Evolutionary conservation across 1,140 invertebrate species (phyloP), one percentile per base, ranked within the genome.

Genomic region (Anagrus nilaparvatae): DNA sequence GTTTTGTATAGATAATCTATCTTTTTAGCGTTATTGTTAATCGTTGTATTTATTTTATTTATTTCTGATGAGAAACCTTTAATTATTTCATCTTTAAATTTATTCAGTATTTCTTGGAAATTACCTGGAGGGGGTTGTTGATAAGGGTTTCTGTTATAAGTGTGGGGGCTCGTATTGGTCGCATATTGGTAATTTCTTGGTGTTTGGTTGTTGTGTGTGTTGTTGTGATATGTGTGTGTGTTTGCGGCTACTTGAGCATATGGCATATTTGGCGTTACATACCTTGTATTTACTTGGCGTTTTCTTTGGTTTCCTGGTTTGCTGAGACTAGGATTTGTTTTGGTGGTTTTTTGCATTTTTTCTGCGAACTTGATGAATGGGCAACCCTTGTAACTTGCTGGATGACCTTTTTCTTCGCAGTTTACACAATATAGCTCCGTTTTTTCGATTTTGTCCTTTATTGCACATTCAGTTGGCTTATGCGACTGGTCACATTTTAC

Each of bases 361-460:
- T 43, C 37, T 12, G 42, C 32, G 5, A 20, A 29, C 27, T n/a
- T 16, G 27, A 36, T 13, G 27, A 19, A 19, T 10, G 23, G 19
- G 18, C 35, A 28, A 21, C 45, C 27, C 23, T 20, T 12, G 28
- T 24, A 23, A 1, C n/a, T 18, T 4, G 41, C 33, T 3, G 32
- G 32, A 17, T 43, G 31, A 7, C 41, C 33, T 1, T 5, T 35
- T 2, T 10, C n/a, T 5, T 27, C n/a, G 12, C 41, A 34, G 12
- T 43, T 36, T 10, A 20, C 23, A 29, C 41, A 43, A 12, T 27
- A 41, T 37, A 16, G 43, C 9, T 9, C 19, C 13, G 6, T 14
- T 24, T 25, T 13, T 1, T 40, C 27, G 1, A 31, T 17, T 5
- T 28, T 7, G 7, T 34, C 27, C 2, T 33, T 29, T 5, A 38